Conservation (phyloP, 1,140 invertebrate species). For the Drosophila subobscura region DNA sequence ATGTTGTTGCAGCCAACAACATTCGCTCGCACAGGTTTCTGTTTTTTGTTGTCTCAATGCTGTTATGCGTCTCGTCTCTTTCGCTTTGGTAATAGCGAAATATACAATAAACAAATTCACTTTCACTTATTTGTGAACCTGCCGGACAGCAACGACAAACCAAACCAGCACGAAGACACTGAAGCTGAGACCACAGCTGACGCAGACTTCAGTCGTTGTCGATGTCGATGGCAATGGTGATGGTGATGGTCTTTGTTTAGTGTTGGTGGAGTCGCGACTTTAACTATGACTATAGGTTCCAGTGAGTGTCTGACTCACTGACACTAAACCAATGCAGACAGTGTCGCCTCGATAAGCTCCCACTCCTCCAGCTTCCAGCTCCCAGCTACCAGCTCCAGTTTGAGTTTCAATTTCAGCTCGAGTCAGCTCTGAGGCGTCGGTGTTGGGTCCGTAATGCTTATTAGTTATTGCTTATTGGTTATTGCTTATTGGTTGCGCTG, state of each 20-base stretch:
- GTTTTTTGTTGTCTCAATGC: slow-evolving; percentile 7
- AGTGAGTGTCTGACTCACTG: slow-evolving; percentile 70
- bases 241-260: slow-evolving; percentile 20
- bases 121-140: slow-evolving; percentile 81
- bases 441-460: too few relatives aligned
- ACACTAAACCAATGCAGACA: slow-evolving; percentile 43
- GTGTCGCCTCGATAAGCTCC: slow-evolving; percentile 36
- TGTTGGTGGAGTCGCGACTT: slow-evolving; percentile 35
- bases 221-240: slow-evolving; percentile 1
- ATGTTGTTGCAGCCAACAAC: background rate
- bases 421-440: slow-evolving; percentile 2
- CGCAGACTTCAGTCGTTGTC: slow-evolving; percentile 11
- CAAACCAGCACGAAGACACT: slow-evolving; percentile 8
- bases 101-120: slow-evolving; percentile 81
- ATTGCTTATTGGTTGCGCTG: slow-evolving; percentile 8
- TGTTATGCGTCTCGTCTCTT: slow-evolving; percentile 60
- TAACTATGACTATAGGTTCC: slow-evolving; percentile 36
- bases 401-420: slow-evolving; percentile 8
- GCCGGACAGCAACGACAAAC: slow-evolving; percentile 31
- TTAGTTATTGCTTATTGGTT: too few relatives aligned
- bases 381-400: slow-evolving; percentile 44
- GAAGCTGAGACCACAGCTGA: background rate
- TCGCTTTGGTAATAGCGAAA: slow-evolving; percentile 77
- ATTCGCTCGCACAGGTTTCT: slow-evolving; percentile 1
- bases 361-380: background rate